A percentile compares a stretch with the other conserved stretches of the same genome.
These are phyloP conservation scores for Scortum barcoo DNA, from an alignment of 2,113 vertebrate genomes.

Conservation along the genomic window DNA sequence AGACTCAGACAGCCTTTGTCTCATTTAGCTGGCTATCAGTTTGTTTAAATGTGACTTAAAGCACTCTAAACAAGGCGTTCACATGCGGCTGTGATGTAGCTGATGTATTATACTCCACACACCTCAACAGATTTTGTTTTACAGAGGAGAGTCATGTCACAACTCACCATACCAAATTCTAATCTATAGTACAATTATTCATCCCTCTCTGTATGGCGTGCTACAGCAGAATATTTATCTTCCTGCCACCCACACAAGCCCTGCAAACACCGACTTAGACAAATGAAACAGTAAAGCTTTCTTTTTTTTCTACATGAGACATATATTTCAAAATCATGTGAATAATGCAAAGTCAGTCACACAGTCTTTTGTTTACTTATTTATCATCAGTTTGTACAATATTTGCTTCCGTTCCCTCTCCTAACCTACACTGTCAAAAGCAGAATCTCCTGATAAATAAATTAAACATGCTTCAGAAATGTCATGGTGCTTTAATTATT, in stretches of 20 bases:
- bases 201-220: background rate
- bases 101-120: background rate
- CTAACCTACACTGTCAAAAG: background rate
- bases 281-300: background rate
- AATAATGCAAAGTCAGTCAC: background rate
- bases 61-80: background rate
- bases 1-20: constrained; percentile 31
- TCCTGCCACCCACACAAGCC: constrained; percentile 10
- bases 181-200: constrained; percentile 3
- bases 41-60: background rate
- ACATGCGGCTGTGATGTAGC: background rate
- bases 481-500: background rate
- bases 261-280: constrained; percentile 17
- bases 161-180: background rate
- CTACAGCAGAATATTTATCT: constrained; percentile 33
- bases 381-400: background rate
- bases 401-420: background rate
- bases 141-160: background rate
- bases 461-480: background rate
- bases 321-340: background rate
- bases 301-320: background rate
- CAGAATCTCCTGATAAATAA: background rate
- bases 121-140: background rate
- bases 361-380: background rate
- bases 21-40: background rate